These are phyloP conservation scores for Anguilla anguilla DNA, from an alignment of 2,797 vertebrate genomes.

Conservation along the genomic window DNA sequence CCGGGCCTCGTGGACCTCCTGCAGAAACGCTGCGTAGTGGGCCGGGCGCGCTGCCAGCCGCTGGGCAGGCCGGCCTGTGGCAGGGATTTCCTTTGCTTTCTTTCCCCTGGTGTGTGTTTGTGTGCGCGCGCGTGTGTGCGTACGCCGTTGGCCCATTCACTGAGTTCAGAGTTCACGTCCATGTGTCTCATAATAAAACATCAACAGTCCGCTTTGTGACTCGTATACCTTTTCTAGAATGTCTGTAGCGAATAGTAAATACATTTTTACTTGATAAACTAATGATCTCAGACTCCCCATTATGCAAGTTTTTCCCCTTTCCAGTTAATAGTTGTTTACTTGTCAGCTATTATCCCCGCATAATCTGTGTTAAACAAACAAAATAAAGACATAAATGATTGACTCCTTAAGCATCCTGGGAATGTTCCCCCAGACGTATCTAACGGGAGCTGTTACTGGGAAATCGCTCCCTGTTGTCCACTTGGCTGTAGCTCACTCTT, in stretches of 20 bases:
- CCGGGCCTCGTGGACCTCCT: conserved; percentile 36
- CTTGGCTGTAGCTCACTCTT: background rate
- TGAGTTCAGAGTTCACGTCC: background rate
- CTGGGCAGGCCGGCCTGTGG: conserved; percentile 14
- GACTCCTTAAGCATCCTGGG: conserved; percentile 13
- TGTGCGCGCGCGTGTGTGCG: background rate
- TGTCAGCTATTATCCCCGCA: conserved; percentile 1
- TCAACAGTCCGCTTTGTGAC: background rate
- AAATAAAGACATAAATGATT: conserved; percentile 17
- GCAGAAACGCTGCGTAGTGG: conserved; percentile 65
- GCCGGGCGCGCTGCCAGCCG: conserved; percentile 59
- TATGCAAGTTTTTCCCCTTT: background rate
- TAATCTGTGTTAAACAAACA: conserved; percentile 25
- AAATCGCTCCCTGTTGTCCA: conserved; percentile 29
- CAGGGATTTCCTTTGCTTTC: conserved; percentile 19
- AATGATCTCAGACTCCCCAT: background rate
- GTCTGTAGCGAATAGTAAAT: background rate
- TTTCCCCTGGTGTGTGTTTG: conserved; percentile 11
- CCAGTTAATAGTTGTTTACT: background rate
- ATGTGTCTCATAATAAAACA: background rate
- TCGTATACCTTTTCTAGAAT: background rate
- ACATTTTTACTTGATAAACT: background rate
- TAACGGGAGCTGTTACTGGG: conserved; percentile 1
- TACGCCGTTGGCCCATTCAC: background rate
- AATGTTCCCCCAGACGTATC: conserved; percentile 19